Percentiles rank a stretch among this genome's conserved stretches.
Evolutionary conservation across 2,113 vertebrate species (phyloP).

Genomic region (Leptosomus discolor): DNA sequence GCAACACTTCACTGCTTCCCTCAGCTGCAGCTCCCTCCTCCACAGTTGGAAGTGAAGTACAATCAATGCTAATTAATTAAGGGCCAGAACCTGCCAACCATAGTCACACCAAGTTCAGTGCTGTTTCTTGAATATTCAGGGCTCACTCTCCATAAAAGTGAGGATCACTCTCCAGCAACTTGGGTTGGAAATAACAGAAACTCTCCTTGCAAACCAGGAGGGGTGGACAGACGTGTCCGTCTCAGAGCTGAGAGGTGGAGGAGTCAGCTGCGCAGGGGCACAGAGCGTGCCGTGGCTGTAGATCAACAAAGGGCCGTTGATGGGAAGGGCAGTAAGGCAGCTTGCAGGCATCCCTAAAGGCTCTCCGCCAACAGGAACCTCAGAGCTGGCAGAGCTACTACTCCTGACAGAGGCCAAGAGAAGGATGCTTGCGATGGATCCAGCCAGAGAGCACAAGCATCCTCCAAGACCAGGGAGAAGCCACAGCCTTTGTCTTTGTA

Average conservation of each 20-base stretch:
- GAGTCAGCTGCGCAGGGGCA: accelerated
- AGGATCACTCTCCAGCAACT: not conserved
- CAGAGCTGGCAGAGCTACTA: accelerated
- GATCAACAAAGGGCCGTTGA: not conserved
- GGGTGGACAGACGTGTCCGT: accelerated
- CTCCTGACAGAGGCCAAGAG: not conserved
- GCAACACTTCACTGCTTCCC: constrained; percentile 18
- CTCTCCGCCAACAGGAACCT: not conserved
- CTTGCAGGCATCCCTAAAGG: not conserved
- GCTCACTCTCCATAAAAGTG: accelerated
- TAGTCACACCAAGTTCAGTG: not conserved
- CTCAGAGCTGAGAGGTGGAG: not conserved
- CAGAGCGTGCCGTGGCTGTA: not conserved
- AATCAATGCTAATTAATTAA: constrained; percentile 65
- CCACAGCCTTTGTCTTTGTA: not conserved
- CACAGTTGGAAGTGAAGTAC: not conserved
- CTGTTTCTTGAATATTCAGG: constrained; percentile 28
- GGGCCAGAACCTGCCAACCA: not conserved
- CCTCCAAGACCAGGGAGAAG: not conserved
- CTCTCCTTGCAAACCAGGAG: not conserved
- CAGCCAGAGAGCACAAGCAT: not conserved
- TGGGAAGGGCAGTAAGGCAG: not conserved
- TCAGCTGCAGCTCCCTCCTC: constrained; percentile 18
- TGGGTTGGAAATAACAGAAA: not conserved
- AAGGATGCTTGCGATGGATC: accelerated